Base-by-base conservation (phyloP, 1,140 invertebrate genomes). In the Chrysoperla carnea region DNA sequence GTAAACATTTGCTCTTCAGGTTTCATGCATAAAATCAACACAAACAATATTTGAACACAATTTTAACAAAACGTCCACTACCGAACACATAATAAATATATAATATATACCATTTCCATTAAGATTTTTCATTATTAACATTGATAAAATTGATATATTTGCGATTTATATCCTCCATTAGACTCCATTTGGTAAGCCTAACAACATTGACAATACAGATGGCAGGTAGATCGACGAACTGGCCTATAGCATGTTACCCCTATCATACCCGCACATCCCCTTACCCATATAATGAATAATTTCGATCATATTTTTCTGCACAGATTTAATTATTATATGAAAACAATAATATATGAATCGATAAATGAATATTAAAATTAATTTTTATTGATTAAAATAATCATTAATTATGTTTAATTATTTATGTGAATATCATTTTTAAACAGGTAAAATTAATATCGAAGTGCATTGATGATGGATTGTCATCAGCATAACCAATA, bases 121-220 rank as follows among this genome's bases (percentile, higher is more conserved):
- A 14, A 40, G 46, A 49, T 54, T 57, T 58, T 55, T 54, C 53
- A 57, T 57, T 44, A 37, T 57, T 57, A 52, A 49, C 56, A 47
- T 52, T 58, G 45, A 55, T 46, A 48, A 39, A 43, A 55, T 50
- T 44, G 48, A 48, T 50, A 49, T 50, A 50, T 61, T 60, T 54
- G 56, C 50, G 54, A 49, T 55, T 56, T 58, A 57, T 59, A 58
- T 56, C 54, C 56, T 61, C 57, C 57, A 60, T 59, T 59, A 61
- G 57, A 61, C 61, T 63, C 61, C 61, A 63, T 63, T 63, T 61
- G 58, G 59, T 60, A 62, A 61, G 57, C 58, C 44, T 40, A 72
- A 73, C 72, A 74, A 73, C 69, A 75, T 73, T 75, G 72, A 75
- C 72, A 75, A 70, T 69, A 66, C 63, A 75, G 73, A 66, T 70